Base-by-base conservation (phyloP, 2,888 invertebrate genomes). In the Bruchidius siliquastri region DNA sequence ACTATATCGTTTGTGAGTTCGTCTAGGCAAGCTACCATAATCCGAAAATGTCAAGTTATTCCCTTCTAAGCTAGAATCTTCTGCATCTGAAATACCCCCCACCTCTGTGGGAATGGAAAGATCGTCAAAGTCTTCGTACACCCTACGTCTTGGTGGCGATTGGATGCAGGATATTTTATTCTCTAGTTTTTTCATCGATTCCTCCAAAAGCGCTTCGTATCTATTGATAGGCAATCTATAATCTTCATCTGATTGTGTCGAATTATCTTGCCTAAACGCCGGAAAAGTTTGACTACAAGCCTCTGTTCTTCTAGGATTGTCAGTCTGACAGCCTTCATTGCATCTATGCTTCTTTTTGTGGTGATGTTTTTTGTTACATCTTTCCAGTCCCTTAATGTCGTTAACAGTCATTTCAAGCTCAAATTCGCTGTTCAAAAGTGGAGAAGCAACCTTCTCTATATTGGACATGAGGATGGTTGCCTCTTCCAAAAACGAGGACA, bases 401-500 rank as follows among this genome's bases (percentile, higher is more conserved):
- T 83, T 83, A 6, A 86, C 78, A 1, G 84, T 84, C 8, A 86
- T 83, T 72, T 86, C 81, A 32, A 86, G 72, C 68, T 85, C 84
- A 73, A 82, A 86, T n/a, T 82, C 80, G 32, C 79, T 76, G 3
- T 74, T 71, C 70, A 73, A 69, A 26, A 76, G n/a, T 73, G 81
- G 80, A 30, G 75, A 79, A 0, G 84, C 80, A 4, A 82, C 82
- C 32, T 80, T 78, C 30, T 79, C 77, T 30, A 87, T 75, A 76
- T 86, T 86, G 2, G 79, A 81, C 82, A 87, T 86, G 20, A 87
- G 75, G 74, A 79, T 81, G 8, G 86, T 85, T 2, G 87, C 87
- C 82, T 87, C 87, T 76, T 85, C 85, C 74, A 87, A 80, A 76
- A 88, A 87, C 49, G 83, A 83, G 0, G 87, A 83, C 84, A 87